Conservation (phyloP, 2,113 vertebrate species). For the Cyrtonyx montezumae region DNA sequence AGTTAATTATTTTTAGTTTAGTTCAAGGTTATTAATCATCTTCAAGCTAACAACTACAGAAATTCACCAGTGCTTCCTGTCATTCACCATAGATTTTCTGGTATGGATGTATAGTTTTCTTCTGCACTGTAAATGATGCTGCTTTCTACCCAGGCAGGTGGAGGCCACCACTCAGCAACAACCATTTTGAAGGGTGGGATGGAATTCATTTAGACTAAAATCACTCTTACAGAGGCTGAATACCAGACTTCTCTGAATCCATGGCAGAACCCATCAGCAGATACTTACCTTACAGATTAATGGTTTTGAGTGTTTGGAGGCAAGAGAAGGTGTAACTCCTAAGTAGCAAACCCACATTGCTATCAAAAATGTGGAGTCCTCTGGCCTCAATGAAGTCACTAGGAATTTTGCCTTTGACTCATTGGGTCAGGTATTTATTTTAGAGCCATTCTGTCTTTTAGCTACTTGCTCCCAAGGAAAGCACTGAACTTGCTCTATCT, state of each 20-base stretch:
- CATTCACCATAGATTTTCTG: neutral
- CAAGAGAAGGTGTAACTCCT: neutral
- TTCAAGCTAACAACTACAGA: neutral
- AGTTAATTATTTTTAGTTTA: conserved; percentile 45
- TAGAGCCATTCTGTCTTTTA: neutral
- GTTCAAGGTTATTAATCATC: conserved; percentile 40
- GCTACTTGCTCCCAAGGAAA: neutral
- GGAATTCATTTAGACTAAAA: neutral
- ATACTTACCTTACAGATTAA: neutral
- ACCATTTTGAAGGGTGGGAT: neutral
- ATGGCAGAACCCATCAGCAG: neutral
- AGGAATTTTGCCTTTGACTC: neutral
- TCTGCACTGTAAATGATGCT: neutral
- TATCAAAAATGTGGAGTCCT: neutral
- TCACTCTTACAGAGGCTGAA: neutral
- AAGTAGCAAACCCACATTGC: neutral
- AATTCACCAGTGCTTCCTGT: neutral
- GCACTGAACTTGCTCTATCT: neutral
- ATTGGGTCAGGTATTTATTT: neutral
- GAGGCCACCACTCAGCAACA: neutral
- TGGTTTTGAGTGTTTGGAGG: neutral
- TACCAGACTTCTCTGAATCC: neutral
- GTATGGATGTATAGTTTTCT: neutral
- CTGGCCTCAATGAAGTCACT: neutral
- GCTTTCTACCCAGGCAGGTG: neutral